Base-by-base conservation (phyloP, 2,113 vertebrate species). In the Scomber japonicus region DNA sequence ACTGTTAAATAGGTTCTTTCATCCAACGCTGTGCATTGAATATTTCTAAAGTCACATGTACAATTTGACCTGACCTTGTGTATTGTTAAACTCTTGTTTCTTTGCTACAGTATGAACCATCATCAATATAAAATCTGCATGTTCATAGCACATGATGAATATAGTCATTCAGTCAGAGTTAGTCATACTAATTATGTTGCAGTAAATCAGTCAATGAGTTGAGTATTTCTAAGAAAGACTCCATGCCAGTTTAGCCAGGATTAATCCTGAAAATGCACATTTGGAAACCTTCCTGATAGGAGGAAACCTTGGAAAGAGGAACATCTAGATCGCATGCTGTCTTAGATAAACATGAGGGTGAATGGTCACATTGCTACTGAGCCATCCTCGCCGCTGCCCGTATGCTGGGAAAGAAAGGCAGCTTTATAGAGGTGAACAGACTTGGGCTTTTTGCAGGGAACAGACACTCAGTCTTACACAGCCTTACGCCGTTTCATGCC, bases 401-500 rank as follows among this genome's bases (percentile, higher is more conserved):
- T 81, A 85, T 68, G 73, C 75, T 45, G 65, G 53, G 63, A 50
- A 88, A 93, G 88, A 95, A 94, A 91, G 93, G 65, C 57, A 17
- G 82, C 95, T 85, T 94, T 94, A 91, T 95, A 69, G 63, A 89
- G 57, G 80, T 68, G 86, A 91, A 95, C 91, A 94, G 88, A 93
- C 85, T 81, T 73, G 78, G 74, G 83, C 91, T 94, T 95, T 95
- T 84, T 92, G 76, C 60, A 68, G 44, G 71, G 83, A 91, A 90
- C 88, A 91, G 81, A 80, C 75, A 86, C 84, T 84, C 88, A 90
- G 92, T 90, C 76, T 75, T 69, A 63, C 83, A 81, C 68, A 80
- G 49, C 66, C 73, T 75, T 75, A 49, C 55, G n/a, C 60, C 74
- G 75, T 75, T 84, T 77, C 76, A 84, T 76, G 65, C 77, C 77